phyloP scores from a whole-genome alignment of 2,888 invertebrate species.

The Tanypteryx hageni region DNA sequence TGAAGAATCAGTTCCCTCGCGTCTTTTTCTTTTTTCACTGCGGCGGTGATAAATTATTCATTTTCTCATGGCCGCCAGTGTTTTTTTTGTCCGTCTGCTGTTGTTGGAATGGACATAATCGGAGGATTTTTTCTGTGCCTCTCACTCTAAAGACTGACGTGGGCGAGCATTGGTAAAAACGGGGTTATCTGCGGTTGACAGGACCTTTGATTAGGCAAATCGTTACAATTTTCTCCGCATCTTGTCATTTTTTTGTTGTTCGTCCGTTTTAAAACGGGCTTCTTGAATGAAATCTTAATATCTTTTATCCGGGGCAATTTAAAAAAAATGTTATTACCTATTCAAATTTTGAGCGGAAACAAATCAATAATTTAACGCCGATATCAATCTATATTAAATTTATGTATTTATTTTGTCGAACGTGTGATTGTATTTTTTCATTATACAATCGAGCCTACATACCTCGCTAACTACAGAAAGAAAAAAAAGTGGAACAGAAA shows the following conservation, averaged over 20 bases:
- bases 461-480: no score
- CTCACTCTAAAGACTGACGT: not conserved
- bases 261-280: not conserved
- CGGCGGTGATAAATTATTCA: slow-evolving; percentile 27
- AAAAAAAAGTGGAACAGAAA: no score
- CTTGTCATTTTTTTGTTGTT: slow-evolving; percentile 10
- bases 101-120: slow-evolving; percentile 19
- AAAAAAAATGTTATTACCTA: no score
- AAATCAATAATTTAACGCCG: no score
- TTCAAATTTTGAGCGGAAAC: no score
- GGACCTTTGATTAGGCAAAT: slow-evolving; percentile 23
- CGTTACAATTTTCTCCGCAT: not conserved
- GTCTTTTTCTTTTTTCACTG: slow-evolving; percentile 4
- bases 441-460: no score
- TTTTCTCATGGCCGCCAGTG: not conserved
- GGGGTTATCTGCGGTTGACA: slow-evolving; percentile 6
- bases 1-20: slow-evolving; percentile 49
- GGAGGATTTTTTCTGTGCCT: not conserved
- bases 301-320: no score
- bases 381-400: no score
- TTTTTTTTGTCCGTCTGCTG: slow-evolving; percentile 8
- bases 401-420: no score
- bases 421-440: no score
- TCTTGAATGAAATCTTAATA: not conserved
- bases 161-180: not conserved